Conservation (phyloP, 2,888 invertebrate species). For the Pandemis heparana region DNA sequence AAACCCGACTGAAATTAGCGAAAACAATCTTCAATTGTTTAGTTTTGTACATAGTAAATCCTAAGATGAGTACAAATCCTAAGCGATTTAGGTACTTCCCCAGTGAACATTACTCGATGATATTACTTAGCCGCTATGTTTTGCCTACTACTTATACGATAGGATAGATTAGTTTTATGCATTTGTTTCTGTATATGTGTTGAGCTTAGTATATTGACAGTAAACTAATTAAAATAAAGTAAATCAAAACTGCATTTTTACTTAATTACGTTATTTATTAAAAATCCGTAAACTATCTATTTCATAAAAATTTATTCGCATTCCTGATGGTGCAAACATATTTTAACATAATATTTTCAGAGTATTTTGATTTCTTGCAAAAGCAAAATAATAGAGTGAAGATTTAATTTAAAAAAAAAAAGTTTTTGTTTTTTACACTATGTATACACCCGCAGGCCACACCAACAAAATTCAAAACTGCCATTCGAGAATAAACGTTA, state of each 20-base stretch:
- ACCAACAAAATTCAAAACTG: constrained; percentile 6
- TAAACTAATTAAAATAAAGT: constrained; percentile 6
- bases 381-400: neutral
- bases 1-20: constrained; percentile 38
- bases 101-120: constrained; percentile 12
- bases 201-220: neutral
- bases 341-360: too few species aligned
- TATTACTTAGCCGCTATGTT: constrained; percentile 30
- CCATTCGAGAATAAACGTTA: neutral
- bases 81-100: constrained; percentile 27
- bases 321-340: too few species aligned
- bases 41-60: constrained; percentile 33
- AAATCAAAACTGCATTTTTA: constrained; percentile 46
- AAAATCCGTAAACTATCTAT: constrained; percentile 68
- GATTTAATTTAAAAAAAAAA: neutral
- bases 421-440: constrained; percentile 29
- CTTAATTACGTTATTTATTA: constrained; percentile 71
- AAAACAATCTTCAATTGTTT: constrained; percentile 31
- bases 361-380: too few species aligned
- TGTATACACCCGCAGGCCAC: constrained; percentile 17
- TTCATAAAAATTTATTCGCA: constrained; percentile 65
- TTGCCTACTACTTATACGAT: constrained; percentile 35
- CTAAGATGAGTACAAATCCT: constrained; percentile 32
- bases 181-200: constrained; percentile 13
- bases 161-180: constrained; percentile 12